Base-by-base conservation (phyloP, 2,888 invertebrate genomes). In the Synanthedon vespiformis region DNA sequence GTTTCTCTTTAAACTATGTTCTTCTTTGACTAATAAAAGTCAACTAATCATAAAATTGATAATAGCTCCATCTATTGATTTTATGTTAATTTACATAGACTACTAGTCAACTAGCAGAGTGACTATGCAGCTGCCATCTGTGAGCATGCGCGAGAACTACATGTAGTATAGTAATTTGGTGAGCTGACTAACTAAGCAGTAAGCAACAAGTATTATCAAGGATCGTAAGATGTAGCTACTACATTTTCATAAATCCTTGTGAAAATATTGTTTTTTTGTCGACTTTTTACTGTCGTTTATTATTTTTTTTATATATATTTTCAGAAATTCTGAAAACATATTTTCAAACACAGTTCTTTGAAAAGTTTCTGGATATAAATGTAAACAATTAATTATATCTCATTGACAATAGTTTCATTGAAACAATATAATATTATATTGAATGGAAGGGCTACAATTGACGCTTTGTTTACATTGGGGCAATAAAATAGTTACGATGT, bases 401-500 rank as follows among this genome's bases (percentile, higher is more conserved):
- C 34, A 34, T 34, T 34, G n/a, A n/a, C n/a, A 34, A 34, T 34
- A 14, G 3, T 3, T 16, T 1, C 3, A 44, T 44, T 44, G 6
- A 14, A 44, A 44, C 14, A 14, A 44, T 44, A 11, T 44, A 8
- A 1, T 16, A 16, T 44, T 13, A 1, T 16, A 16, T 44, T 13
- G 12, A 44, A 18, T 13, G 48, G 48, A 62, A 61, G 57, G 63
- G 62, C 60, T 64, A 62, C 75, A 80, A 79, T 76, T 75, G 77
- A 80, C 76, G 80, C 67, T 79, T 84, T 84, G 81, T 83, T 83
- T 83, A 83, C 78, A 81, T 78, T 78, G 69, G 61, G 64, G 75
- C 74, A 82, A 84, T 86, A 86, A 87, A 86, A 83, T 80, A 74
- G 81, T 85, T 80, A 87, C 85, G 84, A 87, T 74, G 84, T 87